Base-by-base conservation (phyloP, 2,113 vertebrate species). In the Xerus inauris region DNA sequence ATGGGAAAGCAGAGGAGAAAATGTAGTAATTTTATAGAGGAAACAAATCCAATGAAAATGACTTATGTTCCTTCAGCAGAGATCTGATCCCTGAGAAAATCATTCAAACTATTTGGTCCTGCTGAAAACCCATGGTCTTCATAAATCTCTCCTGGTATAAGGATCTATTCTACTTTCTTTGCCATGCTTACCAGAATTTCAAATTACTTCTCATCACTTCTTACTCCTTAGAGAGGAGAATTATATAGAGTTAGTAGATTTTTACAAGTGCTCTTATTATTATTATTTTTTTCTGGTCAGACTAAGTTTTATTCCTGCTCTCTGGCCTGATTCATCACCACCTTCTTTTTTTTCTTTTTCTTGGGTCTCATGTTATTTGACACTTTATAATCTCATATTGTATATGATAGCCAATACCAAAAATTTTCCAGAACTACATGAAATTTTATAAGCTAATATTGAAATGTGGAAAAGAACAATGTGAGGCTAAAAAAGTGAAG, bases 31-130 rank as follows among this genome's bases (percentile, higher is more conserved):
- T 65, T 84, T 76, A 91, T 28, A 87, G 17, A 83, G n/a, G 32
- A 92, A 93, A 87, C 72, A 77, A 92, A 76, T 24, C 19, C 14
- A 91, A 22, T 90, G 62, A 88, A 93, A 97, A 62, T 96, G 47
- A 95, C 42, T 89, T 93, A 91, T 32, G 9, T 84, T 73, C 38
- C 6, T 76, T 86, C 67, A 80, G 72, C 11, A 64, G n/a, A 57
- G 79, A 86, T 88, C 32, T 51, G 30, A 84, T 92, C 32, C 84
- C 57, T 79, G 30, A 57, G 57, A 89, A 42, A 35, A 83, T 91
- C 95, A 95, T 86, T 97, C 35, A 85, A 51, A 47, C 16, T 30
- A 10, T 83, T 96, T 95, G 77, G 28, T 94, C 45, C 19, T 72
- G 38, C 24, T 91, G 32, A 87, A 95, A 97, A 79, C 13, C 4